phyloP scores from a whole-genome alignment of 2,797 vertebrate genomes.

The Margarornis squamiger region DNA sequence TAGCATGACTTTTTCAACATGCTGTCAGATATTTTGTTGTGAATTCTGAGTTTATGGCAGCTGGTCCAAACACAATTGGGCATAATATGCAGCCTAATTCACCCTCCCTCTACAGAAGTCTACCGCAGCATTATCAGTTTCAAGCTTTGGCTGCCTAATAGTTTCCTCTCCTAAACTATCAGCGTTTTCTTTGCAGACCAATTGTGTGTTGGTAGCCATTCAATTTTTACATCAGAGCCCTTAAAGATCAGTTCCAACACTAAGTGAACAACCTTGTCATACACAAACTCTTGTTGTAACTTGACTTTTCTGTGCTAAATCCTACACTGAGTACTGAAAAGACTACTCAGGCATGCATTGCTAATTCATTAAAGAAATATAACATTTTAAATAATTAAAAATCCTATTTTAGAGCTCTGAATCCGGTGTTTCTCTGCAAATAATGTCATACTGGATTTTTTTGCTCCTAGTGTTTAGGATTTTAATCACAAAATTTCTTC shows the following conservation, averaged over 20 bases:
- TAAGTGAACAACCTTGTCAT: not conserved
- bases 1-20: slow-evolving; percentile 36
- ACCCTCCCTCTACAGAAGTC: not conserved
- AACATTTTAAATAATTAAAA: slow-evolving; percentile 55
- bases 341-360: not conserved
- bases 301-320: not conserved
- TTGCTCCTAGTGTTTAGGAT: slow-evolving; percentile 18
- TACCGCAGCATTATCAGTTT: slow-evolving; percentile 27
- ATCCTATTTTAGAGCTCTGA: slow-evolving; percentile 10
- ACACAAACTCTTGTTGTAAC: not conserved
- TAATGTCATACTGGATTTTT: not conserved
- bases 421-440: slow-evolving; percentile 12
- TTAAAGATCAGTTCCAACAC: not conserved
- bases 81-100: not conserved
- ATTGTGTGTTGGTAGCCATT: not conserved
- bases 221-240: slow-evolving; percentile 23
- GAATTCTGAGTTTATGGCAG: slow-evolving; percentile 42
- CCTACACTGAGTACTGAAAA: slow-evolving; percentile 27
- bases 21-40: not conserved
- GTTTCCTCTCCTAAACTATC: slow-evolving; percentile 19
- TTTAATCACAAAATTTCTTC: slow-evolving; percentile 52
- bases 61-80: not conserved
- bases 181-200: not conserved
- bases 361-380: slow-evolving; percentile 58
- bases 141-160: slow-evolving; percentile 17